Evolutionary conservation across 2,888 invertebrate species (phyloP), one percentile per base, ranked within the genome.

Genomic region (Deilephila elpenor): DNA sequence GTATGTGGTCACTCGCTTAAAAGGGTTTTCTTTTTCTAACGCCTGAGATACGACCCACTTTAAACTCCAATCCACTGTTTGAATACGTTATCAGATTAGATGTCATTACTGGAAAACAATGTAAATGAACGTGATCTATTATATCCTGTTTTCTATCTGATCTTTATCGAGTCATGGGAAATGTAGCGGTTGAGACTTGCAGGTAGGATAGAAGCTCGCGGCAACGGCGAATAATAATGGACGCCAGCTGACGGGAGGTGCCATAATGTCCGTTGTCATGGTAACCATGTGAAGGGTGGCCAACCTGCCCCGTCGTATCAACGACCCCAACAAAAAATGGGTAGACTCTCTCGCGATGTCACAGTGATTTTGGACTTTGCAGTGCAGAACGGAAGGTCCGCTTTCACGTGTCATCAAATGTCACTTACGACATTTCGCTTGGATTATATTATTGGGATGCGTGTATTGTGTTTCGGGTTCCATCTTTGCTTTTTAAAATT

Each of bases 401-500:
- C 84, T 89, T 91, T 90, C 82, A 87, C 85, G 86, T 84, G 77
- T 82, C 86, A 87, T 84, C 83, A 82, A 82, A 81, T 81, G 83
- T 81, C 85, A 82, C 87, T 92, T 92, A 90, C 84, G 86, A 88
- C 88, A 84, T 89, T 87, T 85, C 84, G 82, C 82, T 82, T 80
- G 84, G 84, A 87, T 86, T 77, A 78, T 82, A 87, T 88, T 90
- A 92, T 92, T 87, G 91, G 88, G 91, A 91, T 87, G 87, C 88
- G 86, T 91, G 91, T 89, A 93, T 92, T 91, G 92, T 93, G 89
- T 91, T 93, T 94, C 87, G 92, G 94, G 92, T 91, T 93, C 94
- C 94, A 94, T 94, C 94, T 94, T 94, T 94, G 90, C 92, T 93
- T 94, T 94, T 94, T 94, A 91, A 93, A 93, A 91, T 93, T 93